Conservation (phyloP, 2,797 vertebrate species). For the Chiroxiphia lanceolata region DNA sequence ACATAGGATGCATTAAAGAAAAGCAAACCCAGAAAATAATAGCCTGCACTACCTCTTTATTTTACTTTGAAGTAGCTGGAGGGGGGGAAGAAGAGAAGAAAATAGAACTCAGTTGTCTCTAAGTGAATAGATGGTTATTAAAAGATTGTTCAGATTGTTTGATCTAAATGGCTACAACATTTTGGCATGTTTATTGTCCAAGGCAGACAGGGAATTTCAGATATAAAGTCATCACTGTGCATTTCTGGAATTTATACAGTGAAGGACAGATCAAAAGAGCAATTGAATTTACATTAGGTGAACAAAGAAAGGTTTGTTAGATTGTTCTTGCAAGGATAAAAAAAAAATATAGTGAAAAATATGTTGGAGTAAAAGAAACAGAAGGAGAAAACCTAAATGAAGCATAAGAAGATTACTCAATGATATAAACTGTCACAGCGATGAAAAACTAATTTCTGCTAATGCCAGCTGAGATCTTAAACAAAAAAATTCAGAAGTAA, state of each 20-base stretch:
- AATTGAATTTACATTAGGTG: not conserved
- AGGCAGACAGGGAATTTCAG: not conserved
- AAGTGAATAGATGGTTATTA: not conserved
- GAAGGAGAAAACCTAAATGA: not conserved
- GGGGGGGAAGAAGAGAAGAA: not conserved
- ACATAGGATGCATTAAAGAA: not conserved
- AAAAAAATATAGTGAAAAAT: not conserved
- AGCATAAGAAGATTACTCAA: not conserved
- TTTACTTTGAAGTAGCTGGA: slow-evolving; percentile 9
- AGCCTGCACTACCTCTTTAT: not conserved
- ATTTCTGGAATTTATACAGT: not conserved
- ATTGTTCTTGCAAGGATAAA: not conserved
- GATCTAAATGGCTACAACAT: not conserved
- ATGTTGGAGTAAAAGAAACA: not conserved
- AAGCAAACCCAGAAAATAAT: not conserved
- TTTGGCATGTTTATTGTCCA: not conserved
- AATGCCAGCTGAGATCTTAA: not conserved
- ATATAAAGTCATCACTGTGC: not conserved
- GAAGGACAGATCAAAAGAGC: not conserved
- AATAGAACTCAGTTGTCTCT: not conserved
- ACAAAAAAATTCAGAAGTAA: not conserved
- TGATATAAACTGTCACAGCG: not conserved
- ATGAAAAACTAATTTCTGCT: not conserved
- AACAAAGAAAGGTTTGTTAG: not conserved
- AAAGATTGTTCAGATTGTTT: not conserved